A percentile compares a stretch with the other conserved stretches of the same genome.
phyloP scores from a whole-genome alignment of 1,140 invertebrate genomes.

The Pseudobourletiella spinata region DNA sequence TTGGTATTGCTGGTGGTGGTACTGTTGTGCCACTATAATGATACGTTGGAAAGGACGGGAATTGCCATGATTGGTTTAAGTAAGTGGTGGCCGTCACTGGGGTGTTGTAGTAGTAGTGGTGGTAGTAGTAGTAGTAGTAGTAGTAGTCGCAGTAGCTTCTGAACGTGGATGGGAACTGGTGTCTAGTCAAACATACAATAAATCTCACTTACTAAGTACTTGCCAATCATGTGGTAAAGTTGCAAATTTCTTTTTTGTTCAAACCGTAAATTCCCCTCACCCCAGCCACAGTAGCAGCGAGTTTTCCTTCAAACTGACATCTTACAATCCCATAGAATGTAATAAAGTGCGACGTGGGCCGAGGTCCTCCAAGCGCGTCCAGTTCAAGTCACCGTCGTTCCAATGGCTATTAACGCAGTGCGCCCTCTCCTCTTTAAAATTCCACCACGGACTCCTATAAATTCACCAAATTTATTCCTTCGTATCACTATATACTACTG shows the following conservation, averaged over 20 bases:
- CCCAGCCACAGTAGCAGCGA: neutral
- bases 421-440: neutral
- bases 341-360: conserved; percentile 1
- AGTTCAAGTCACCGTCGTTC: neutral
- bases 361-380: neutral
- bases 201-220: conserved; percentile 4
- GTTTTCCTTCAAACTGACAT: conserved; percentile 3
- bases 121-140: no score
- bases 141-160: neutral
- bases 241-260: conserved; percentile 7
- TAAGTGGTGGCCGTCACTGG: neutral
- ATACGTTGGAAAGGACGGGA: neutral
- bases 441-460: neutral
- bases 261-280: neutral
- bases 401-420: neutral
- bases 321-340: conserved; percentile 1
- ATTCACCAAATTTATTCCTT: neutral
- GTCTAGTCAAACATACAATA: neutral
- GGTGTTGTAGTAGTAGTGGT: neutral
- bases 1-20: neutral
- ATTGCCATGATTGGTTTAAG: neutral
- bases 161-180: neutral
- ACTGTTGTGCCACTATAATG: neutral
- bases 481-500: neutral
- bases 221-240: conserved; percentile 10